Evolutionary conservation across 1,140 invertebrate genomes (phyloP).

Genomic region (Drosophila serrata): DNA sequence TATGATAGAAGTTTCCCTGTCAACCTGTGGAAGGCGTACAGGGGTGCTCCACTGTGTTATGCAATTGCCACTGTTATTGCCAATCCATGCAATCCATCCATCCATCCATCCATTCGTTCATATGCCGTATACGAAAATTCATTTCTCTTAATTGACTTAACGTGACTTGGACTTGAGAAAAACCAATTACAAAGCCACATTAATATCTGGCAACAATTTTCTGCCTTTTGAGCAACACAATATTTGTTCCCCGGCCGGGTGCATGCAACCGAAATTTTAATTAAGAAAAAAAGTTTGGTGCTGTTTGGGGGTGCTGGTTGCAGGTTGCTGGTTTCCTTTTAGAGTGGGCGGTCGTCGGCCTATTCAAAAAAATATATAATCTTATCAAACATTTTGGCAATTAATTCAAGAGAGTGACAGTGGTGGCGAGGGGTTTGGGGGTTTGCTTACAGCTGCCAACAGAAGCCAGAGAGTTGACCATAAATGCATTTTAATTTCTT

Average conservation of each 20-base stretch:
- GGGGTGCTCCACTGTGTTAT: slow-evolving; percentile 23
- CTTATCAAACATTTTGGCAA: slow-evolving; percentile 80
- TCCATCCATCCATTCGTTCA: slow-evolving; percentile 34
- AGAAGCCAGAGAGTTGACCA: slow-evolving; percentile 49
- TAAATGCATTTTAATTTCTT: slow-evolving; percentile 84
- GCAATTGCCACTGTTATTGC: slow-evolving; percentile 25
- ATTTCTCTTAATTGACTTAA: slow-evolving; percentile 83
- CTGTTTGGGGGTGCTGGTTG: slow-evolving; percentile 28
- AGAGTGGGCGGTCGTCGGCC: slow-evolving; percentile 20
- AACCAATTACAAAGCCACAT: slow-evolving; percentile 82
- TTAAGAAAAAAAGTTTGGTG: slow-evolving; percentile 60
- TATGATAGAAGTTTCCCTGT: slow-evolving; percentile 21
- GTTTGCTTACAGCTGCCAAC: slow-evolving; percentile 1
- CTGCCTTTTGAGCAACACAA: slow-evolving; percentile 58
- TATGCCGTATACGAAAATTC: slow-evolving; percentile 57
- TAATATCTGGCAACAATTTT: slow-evolving; percentile 77
- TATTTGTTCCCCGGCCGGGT: slow-evolving; percentile 14
- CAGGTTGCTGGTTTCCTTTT: neutral
- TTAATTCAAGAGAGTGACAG: slow-evolving; percentile 57
- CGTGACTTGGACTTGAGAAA: slow-evolving; percentile 79
- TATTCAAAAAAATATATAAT: slow-evolving; percentile 52
- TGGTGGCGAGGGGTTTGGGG: neutral
- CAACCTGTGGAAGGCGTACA: neutral
- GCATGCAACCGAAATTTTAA: slow-evolving; percentile 71
- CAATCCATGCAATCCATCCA: slow-evolving; percentile 39